Base-by-base conservation (phyloP, 2,797 vertebrate species). In the Anomalospiza imberbis region DNA sequence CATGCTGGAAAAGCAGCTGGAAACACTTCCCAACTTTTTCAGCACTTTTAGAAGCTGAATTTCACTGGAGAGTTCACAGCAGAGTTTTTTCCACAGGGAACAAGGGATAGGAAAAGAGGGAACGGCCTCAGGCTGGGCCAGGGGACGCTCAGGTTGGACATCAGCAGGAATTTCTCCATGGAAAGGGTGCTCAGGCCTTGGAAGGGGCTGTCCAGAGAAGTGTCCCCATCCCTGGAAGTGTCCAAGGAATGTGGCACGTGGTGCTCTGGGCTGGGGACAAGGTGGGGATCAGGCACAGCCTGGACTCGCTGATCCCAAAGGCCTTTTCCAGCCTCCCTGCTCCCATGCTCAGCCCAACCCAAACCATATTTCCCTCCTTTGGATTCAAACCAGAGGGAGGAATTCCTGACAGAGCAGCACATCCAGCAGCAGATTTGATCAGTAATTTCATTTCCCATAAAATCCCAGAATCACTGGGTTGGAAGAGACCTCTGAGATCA, bases 271-370 rank as follows among this genome's bases (percentile, higher is more conserved):
- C 65, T 48, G 36, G 44, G 34, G 74, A 44, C 15, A 7, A 19
- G 14, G 21, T 6, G 26, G 34, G 42, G 1, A 60, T 16, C 3
- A 1, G 36, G 10, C 65, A 42, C 4, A 13, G 58, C 1, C 9
- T 1, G 40, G n/a, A 62, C 2, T n/a, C 0, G 0, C 10, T 4
- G 6, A 12, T 66, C 38, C 25, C 25, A 3, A n/a, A 38, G 5
- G 1, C 3, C 21, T 67, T 61, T 32, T 16, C 54, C 77, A 26
- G 1, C 12, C 60, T n/a, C 4, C 0, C 5, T 2, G 2, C 24
- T 50, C 42, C 66, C n/a, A 5, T 1, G 1, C 11, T 8, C 55
- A 66, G 17, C 12, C 1, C 32, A 54, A 57, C 8, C 25, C 63
- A 18, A 57, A 57, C 42, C 17, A 13, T 0, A 0, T 24, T 71